phyloP scores from a whole-genome alignment of 2,797 vertebrate genomes.

The Bradypus variegatus region DNA sequence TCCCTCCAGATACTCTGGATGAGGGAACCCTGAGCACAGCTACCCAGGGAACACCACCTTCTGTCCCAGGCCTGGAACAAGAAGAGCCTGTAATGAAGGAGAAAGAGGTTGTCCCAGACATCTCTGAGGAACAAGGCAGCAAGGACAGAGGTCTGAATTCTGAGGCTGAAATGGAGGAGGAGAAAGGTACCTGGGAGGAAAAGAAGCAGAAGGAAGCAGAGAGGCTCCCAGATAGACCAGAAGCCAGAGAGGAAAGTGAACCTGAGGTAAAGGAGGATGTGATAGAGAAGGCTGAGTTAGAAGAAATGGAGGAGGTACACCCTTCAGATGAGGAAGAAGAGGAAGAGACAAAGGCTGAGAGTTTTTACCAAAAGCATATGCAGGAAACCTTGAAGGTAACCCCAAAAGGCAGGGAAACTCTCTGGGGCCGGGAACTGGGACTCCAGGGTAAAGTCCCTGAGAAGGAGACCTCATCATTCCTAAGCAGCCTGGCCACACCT shows the following conservation, averaged over 20 bases:
- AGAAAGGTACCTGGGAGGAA: constrained; percentile 74
- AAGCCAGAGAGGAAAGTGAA: constrained; percentile 80
- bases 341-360: constrained; percentile 78
- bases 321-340: constrained; percentile 70
- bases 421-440: constrained; percentile 37
- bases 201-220: constrained; percentile 80
- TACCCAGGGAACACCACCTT: neutral
- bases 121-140: constrained; percentile 42
- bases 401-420: constrained; percentile 37
- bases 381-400: constrained; percentile 58
- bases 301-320: constrained; percentile 84
- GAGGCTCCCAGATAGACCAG: constrained; percentile 65
- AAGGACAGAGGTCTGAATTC: constrained; percentile 69
- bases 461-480: constrained; percentile 67
- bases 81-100: constrained; percentile 49
- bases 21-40: neutral
- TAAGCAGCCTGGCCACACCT: constrained; percentile 70
- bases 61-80: constrained; percentile 25
- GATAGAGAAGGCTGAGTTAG: constrained; percentile 92
- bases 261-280: constrained; percentile 83
- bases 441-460: constrained; percentile 64
- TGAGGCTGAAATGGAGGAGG: constrained; percentile 64
- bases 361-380: constrained; percentile 61
- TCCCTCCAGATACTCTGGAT: neutral
- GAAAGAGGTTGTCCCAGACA: constrained; percentile 61